phyloP scores from a whole-genome alignment of 2,888 invertebrate genomes.

The Rhagium mordax region DNA sequence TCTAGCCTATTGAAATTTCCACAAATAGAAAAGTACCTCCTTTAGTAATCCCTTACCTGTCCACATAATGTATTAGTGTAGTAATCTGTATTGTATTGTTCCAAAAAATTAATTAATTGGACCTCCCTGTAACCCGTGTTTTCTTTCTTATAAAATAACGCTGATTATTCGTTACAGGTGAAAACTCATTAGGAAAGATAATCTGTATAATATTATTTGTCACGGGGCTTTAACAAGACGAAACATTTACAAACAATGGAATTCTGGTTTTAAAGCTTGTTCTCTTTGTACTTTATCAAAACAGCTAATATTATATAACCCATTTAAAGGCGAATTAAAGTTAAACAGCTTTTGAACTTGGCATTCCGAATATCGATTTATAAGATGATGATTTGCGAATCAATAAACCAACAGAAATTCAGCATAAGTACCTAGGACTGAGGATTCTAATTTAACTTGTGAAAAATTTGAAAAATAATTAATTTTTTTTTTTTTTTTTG shows the following conservation, averaged over 20 bases:
- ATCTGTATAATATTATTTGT: neutral
- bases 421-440: neutral
- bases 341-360: neutral
- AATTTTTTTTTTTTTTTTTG: no score
- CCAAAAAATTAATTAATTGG: no score
- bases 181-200: neutral
- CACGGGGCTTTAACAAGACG: neutral
- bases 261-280: neutral
- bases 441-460: no score
- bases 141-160: no score
- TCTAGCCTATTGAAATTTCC: no score
- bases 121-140: no score
- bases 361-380: neutral
- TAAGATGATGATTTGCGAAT: neutral
- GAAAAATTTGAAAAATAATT: no score
- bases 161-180: no score
- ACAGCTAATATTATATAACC: constrained; percentile 4
- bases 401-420: neutral
- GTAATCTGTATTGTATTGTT: no score
- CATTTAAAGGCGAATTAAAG: neutral
- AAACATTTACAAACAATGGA: neutral
- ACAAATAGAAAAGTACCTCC: no score
- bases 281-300: neutral
- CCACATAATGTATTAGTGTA: no score
- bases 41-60: no score